These are phyloP conservation scores for Drosophila kanapiae DNA, from an alignment of 1,140 invertebrate species.

Conservation along the genomic window DNA sequence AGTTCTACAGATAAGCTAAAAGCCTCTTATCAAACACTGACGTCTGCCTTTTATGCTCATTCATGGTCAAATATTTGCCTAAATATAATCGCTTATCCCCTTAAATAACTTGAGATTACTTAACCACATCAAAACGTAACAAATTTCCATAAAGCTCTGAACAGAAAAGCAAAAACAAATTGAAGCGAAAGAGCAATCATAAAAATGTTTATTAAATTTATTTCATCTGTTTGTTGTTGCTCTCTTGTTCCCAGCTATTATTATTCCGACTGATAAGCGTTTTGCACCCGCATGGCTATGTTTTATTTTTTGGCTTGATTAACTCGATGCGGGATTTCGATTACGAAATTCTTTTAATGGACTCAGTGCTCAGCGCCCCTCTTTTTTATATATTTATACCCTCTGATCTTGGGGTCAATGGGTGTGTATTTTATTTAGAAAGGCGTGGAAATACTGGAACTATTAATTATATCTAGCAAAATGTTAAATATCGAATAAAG, in stretches of 20 bases:
- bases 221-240: constrained; percentile 29
- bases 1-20: constrained; percentile 19
- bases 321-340: constrained; percentile 53
- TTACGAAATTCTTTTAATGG: constrained; percentile 65
- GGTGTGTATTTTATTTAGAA: background rate
- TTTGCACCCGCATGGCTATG: constrained; percentile 51
- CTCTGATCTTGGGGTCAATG: constrained; percentile 13
- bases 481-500: background rate
- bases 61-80: constrained; percentile 50
- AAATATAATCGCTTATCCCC: constrained; percentile 23
- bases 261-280: constrained; percentile 51
- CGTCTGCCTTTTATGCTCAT: constrained; percentile 26
- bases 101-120: constrained; percentile 18
- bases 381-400: constrained; percentile 8
- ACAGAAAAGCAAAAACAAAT: constrained; percentile 13
- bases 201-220: constrained; percentile 62
- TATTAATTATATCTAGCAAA: background rate
- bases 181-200: constrained; percentile 42
- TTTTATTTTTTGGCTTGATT: constrained; percentile 40
- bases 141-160: constrained; percentile 43
- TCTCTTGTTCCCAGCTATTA: constrained; percentile 26
- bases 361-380: constrained; percentile 25
- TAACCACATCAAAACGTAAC: constrained; percentile 26
- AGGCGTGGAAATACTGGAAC: background rate
- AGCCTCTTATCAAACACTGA: constrained; percentile 21